Conservation (phyloP, 2,113 vertebrate genomes). For the Passer domesticus region DNA sequence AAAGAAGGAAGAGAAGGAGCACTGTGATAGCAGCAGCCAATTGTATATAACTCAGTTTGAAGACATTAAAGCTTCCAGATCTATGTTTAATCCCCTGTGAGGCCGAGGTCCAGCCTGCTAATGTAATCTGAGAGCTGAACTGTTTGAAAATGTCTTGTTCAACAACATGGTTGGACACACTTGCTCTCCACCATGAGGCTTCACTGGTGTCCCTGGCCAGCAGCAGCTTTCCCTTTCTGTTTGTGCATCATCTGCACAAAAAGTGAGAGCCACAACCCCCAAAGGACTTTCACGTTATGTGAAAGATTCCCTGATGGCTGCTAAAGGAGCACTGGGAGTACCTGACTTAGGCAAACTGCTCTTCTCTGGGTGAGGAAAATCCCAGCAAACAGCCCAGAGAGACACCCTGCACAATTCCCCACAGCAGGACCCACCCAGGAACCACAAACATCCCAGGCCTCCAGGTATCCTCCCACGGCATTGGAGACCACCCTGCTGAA, state of each 20-base stretch:
- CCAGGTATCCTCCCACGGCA: too few relatives aligned
- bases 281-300: not conserved
- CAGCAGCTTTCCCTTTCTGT: not conserved
- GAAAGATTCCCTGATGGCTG: not conserved
- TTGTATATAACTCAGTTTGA: not conserved
- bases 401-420: not conserved
- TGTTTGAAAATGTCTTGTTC: not conserved
- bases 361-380: not conserved
- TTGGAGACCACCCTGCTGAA: not conserved
- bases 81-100: conserved; percentile 1
- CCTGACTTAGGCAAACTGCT: not conserved
- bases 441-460: not conserved
- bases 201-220: not conserved
- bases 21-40: not conserved
- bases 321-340: not conserved
- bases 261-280: not conserved
- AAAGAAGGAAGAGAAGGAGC: conserved; percentile 42
- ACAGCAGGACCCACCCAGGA: not conserved
- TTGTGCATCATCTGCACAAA: not conserved
- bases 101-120: not conserved
- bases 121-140: conserved; percentile 30
- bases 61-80: conserved; percentile 13
- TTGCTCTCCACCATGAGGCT: not conserved
- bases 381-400: not conserved
- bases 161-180: not conserved